Evolutionary conservation across 92 coral and sea anemone genomes (phyloP).

Genomic region (Umimayanthus chanpuru): DNA sequence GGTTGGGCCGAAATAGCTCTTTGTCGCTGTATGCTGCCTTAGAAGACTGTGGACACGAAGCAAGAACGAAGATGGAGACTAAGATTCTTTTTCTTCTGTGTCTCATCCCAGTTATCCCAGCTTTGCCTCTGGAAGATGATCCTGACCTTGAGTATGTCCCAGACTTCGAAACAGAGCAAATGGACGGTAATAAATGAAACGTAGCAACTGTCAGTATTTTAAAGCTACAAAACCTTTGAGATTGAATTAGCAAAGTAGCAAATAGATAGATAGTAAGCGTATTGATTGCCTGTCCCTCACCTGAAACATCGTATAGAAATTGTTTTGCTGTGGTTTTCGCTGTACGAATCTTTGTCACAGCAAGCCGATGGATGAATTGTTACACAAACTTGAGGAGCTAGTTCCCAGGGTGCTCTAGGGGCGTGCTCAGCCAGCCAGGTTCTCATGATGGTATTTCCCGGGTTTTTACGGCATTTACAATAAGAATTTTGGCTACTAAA

Average conservation of each 20-base stretch:
- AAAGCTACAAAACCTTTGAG: background rate
- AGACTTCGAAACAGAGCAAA: background rate
- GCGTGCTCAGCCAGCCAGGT: too few relatives aligned
- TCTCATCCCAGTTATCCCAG: background rate
- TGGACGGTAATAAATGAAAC: background rate
- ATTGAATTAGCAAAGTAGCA: background rate
- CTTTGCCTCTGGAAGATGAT: background rate
- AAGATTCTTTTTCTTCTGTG: background rate
- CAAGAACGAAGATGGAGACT: background rate
- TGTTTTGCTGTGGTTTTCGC: too few relatives aligned
- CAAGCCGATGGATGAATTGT: too few relatives aligned
- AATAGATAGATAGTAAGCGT: too few relatives aligned
- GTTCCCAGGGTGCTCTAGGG: too few relatives aligned
- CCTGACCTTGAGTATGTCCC: background rate
- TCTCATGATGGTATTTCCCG: too few relatives aligned
- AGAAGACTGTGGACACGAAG: background rate
- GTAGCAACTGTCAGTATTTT: background rate
- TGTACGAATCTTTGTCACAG: too few relatives aligned
- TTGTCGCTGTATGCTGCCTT: background rate
- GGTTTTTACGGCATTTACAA: too few relatives aligned
- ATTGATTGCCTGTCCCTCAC: background rate
- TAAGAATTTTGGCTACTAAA: too few relatives aligned
- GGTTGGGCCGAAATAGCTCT: background rate
- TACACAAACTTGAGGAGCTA: too few relatives aligned
- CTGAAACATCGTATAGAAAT: too few relatives aligned